Conservation (phyloP, 2,888 invertebrate genomes). For the Tubulanus polymorphus region DNA sequence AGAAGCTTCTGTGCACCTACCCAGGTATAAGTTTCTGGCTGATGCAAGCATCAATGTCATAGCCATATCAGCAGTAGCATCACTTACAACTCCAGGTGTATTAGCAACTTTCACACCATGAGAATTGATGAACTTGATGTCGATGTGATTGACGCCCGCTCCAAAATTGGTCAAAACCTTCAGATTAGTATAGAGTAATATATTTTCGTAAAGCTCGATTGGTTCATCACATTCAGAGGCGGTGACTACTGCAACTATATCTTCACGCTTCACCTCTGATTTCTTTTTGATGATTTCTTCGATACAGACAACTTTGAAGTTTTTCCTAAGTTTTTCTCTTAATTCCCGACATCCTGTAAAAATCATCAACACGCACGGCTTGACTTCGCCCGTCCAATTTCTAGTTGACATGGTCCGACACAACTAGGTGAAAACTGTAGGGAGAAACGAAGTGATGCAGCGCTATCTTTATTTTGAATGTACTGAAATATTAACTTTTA, state of each 20-base stretch:
- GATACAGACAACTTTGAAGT: neutral
- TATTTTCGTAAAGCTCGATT: conserved; percentile 1
- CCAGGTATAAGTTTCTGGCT: conserved; percentile 8
- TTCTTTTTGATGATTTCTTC: neutral
- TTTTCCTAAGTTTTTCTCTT: neutral
- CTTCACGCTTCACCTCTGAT: neutral
- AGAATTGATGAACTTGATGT: conserved; percentile 3
- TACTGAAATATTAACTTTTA: too few species aligned
- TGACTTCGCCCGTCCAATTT: too few species aligned
- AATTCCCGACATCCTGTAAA: neutral
- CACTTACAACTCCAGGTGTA: conserved; percentile 7
- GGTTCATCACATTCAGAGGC: neutral
- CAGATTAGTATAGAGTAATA: conserved; percentile 3
- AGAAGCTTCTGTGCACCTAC: too few species aligned
- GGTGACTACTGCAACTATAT: conserved; percentile 1
- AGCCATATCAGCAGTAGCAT: conserved; percentile 7
- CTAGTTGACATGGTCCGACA: too few species aligned
- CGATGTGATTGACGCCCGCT: conserved; percentile 5
- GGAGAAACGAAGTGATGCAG: too few species aligned
- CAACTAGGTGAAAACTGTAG: too few species aligned
- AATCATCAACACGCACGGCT: too few species aligned
- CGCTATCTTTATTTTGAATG: too few species aligned
- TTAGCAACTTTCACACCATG: conserved; percentile 5
- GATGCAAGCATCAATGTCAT: conserved; percentile 6
- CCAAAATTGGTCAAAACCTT: conserved; percentile 5